Percentiles rank a stretch among this genome's conserved stretches.
Evolutionary conservation across 2,888 invertebrate species (phyloP).

Genomic region (Nemoura dubitans): DNA sequence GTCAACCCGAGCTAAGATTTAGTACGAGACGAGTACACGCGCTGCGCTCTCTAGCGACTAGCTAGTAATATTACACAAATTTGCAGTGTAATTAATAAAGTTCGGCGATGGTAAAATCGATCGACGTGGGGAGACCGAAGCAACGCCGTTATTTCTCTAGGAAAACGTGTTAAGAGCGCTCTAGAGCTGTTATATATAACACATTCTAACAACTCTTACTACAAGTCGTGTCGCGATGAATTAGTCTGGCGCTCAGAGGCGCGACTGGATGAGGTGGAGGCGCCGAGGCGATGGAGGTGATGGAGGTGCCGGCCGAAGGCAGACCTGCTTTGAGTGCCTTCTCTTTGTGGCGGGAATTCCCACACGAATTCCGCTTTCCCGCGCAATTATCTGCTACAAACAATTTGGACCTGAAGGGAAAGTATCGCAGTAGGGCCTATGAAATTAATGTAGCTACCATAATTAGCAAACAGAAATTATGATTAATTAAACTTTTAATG

Average conservation of each 20-base stretch:
- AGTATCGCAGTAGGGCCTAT: neutral
- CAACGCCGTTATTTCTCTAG: neutral
- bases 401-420: neutral
- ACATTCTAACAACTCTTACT: neutral
- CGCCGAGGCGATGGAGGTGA: neutral
- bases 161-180: no score
- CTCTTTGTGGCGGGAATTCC: neutral
- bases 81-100: conserved; percentile 12
- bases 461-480: neutral
- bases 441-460: neutral
- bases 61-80: neutral
- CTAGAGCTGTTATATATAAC: neutral
- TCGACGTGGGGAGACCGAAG: neutral
- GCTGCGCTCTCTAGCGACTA: neutral
- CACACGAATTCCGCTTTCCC: neutral
- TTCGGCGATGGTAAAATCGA: neutral
- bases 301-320: no score
- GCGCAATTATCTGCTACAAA: neutral
- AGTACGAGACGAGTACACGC: neutral
- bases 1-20: neutral
- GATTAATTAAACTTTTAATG: conserved; percentile 12
- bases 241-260: neutral
- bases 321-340: neutral
- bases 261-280: neutral
- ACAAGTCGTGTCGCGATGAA: neutral